Evolutionary conservation across 2,888 invertebrate species (phyloP), one percentile per base, ranked within the genome.

Genomic region (Drosophila kuntzei): DNA sequence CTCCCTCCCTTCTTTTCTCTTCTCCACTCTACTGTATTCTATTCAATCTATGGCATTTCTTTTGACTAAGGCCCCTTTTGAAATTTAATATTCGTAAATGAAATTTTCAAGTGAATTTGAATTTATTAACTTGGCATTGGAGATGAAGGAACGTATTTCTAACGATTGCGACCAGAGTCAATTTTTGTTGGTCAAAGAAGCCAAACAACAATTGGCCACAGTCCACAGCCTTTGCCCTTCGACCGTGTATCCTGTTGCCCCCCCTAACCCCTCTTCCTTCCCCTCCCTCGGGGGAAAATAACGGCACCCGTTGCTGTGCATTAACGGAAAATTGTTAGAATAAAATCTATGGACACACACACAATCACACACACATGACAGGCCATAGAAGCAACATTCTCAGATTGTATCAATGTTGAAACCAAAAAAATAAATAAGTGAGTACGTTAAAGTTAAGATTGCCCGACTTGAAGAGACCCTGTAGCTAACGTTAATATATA

Each of bases 51-150:
- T 53, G 60, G 51, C 44, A 61, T 27, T 61, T 46, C 14, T 60
- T 57, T 50, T 41, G 43, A 46, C 55, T 60, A 44, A 46, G 43
- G 58, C 43, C 44, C 62, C 64, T 61, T 76, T 66, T 54, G 66
- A 76, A 78, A 78, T 74, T 78, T 76, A 80, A 80, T 85, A 82
- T 74, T 59, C 67, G 60, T 73, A 82, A 79, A 83, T 80, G 68
- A 71, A 78, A 79, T 79, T 74, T 55, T 68, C 71, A 80, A 84
- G 82, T 82, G 83, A 71, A 71, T 81, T 84, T 87, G 81, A 81
- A 84, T 84, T 84, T 81, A 84, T 84, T 74, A 78, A 72, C 73
- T 72, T 57, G 62, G 51, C 65, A 59, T 71, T 62, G 58, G 53
- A 37, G 39, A 49, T 14, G 29, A 36, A 47, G 25, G 12, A 39